A percentile compares a stretch with the other conserved stretches of the same genome.
phyloP scores from a whole-genome alignment of 2,113 vertebrate species.

The Hylia prasina region DNA sequence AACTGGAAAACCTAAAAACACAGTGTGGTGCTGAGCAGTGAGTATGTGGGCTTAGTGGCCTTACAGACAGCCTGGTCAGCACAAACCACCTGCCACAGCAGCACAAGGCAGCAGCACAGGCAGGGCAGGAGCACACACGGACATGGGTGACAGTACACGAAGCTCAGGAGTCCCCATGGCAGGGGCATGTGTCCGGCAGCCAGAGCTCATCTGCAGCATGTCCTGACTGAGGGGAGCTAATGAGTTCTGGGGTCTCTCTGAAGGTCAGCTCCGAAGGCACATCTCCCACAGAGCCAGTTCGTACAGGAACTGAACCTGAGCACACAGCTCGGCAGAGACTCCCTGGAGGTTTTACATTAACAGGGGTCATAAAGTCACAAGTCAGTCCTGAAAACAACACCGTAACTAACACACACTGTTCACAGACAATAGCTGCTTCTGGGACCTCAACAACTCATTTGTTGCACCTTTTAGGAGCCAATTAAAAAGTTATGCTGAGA shows the following conservation, averaged over 20 bases:
- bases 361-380: neutral
- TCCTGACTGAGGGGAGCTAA: neutral
- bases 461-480: neutral
- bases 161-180: neutral
- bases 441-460: neutral
- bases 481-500: neutral
- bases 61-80: neutral
- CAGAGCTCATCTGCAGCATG: neutral
- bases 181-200: neutral
- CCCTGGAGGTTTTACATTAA: neutral
- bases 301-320: rapidly evolving
- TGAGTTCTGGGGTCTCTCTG: too few relatives aligned
- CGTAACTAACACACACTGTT: neutral
- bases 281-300: rapidly evolving
- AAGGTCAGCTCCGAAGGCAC: neutral
- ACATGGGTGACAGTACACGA: rapidly evolving
- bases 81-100: neutral
- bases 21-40: neutral
- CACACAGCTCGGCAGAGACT: neutral
- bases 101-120: neutral
- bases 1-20: neutral
- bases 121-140: neutral
- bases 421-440: neutral
- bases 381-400: neutral
- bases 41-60: neutral